These are phyloP conservation scores for Calameuta idolon DNA, from an alignment of 2,888 invertebrate species.

Conservation along the genomic window DNA sequence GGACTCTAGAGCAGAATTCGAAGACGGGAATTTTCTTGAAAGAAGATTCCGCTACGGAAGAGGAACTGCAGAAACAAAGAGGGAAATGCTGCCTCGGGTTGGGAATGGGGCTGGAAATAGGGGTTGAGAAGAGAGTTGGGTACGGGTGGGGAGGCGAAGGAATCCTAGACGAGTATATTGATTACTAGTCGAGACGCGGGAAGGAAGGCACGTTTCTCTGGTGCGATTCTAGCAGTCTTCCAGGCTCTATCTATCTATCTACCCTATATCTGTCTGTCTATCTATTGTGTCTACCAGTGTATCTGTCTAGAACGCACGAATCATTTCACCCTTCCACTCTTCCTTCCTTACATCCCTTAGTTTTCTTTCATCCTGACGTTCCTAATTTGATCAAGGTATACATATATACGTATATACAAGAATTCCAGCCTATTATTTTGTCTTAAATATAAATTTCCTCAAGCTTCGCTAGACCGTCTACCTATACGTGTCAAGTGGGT, in stretches of 20 bases:
- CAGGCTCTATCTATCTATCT: not conserved
- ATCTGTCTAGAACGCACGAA: not conserved
- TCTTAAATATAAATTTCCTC: not conserved
- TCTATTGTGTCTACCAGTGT: not conserved
- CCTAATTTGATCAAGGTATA: not conserved
- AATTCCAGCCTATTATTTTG: not conserved
- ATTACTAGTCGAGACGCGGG: conserved; percentile 36
- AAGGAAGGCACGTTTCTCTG: conserved; percentile 3
- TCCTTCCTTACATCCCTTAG: not conserved
- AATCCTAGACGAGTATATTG: conserved; percentile 47
- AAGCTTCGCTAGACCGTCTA: not conserved
- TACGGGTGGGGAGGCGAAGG: conserved; percentile 13
- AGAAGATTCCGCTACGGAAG: conserved; percentile 38
- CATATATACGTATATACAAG: not conserved
- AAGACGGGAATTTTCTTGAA: conserved; percentile 30
- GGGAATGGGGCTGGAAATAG: conserved; percentile 17
- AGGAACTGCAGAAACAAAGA: conserved; percentile 40
- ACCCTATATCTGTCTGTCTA: not conserved
- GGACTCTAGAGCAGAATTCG: not conserved
- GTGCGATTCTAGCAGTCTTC: not conserved
- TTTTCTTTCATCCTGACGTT: not conserved
- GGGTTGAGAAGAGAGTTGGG: conserved; percentile 6
- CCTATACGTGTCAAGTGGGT: not conserved
- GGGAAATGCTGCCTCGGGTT: conserved; percentile 26
- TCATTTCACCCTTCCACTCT: not conserved